Evolutionary conservation across 2,113 vertebrate species (phyloP).

Genomic region (Crotalus horridus): DNA sequence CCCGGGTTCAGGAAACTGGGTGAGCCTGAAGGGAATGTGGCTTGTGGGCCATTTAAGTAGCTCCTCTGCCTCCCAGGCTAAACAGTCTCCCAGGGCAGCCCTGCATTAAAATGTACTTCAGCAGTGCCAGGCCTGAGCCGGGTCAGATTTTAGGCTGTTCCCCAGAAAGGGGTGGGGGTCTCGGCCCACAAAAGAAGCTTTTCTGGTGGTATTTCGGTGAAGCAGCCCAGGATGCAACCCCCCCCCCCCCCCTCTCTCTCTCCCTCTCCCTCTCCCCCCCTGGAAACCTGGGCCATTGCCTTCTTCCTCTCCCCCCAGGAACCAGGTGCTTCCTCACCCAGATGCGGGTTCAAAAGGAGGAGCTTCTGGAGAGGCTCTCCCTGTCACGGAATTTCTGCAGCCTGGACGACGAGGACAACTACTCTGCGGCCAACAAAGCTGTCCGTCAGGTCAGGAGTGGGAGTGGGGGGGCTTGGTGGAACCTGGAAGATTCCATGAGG

Average conservation of each 20-base stretch:
- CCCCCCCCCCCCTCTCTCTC: neutral
- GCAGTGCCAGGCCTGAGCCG: neutral
- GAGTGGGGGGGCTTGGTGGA: neutral
- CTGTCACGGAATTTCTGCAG: conserved; percentile 90
- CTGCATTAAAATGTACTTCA: neutral
- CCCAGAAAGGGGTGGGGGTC: neutral
- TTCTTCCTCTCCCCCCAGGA: conserved; percentile 64
- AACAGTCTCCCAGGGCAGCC: neutral
- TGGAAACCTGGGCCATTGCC: neutral
- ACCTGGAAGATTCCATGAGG: neutral
- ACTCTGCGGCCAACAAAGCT: conserved; percentile 85
- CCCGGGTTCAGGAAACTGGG: conserved; percentile 90
- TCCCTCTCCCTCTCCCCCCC: neutral
- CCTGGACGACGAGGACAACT: conserved; percentile 90
- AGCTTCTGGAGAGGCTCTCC: conserved; percentile 90
- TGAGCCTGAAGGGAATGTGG: conserved; percentile 46
- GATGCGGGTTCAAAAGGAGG: conserved; percentile 86
- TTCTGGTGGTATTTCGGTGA: neutral
- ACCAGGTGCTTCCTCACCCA: conserved; percentile 89
- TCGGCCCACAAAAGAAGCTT: neutral
- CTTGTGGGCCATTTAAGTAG: neutral
- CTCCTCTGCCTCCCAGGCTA: too few species aligned
- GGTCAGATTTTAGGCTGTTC: neutral
- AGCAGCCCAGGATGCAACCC: neutral
- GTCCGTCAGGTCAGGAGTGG: conserved; percentile 77